phyloP scores from a whole-genome alignment of 2,113 vertebrate genomes.

The Donacobius atricapilla region DNA sequence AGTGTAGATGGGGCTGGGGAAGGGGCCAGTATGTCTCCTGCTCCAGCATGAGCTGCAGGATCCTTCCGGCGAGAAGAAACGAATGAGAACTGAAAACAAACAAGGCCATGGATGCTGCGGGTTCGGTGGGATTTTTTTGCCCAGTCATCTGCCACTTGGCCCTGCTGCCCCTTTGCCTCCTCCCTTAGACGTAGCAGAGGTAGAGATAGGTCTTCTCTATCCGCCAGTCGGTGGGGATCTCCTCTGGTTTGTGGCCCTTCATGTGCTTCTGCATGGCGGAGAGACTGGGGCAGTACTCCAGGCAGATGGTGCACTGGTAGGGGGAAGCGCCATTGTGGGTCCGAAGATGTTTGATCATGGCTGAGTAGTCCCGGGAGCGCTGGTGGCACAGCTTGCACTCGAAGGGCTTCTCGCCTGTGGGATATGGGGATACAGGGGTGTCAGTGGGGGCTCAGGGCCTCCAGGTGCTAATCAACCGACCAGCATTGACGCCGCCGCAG shows the following conservation, averaged over 20 bases:
- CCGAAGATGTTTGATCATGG: slow-evolving; percentile 99
- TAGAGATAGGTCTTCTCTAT: slow-evolving; percentile 99
- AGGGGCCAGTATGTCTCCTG: not conserved
- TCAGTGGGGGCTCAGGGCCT: not conserved
- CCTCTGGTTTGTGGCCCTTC: slow-evolving; percentile 97
- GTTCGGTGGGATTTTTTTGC: slow-evolving; percentile 1
- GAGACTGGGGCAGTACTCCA: slow-evolving; percentile 98
- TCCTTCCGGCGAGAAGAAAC: not conserved
- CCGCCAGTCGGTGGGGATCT: slow-evolving; percentile 97
- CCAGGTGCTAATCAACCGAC: slow-evolving; percentile 51
- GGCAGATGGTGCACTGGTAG: slow-evolving; percentile 99
- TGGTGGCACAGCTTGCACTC: slow-evolving; percentile 99
- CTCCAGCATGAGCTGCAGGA: not conserved
- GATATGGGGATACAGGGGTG: not conserved
- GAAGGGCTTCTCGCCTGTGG: slow-evolving; percentile 95
- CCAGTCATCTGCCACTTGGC: slow-evolving; percentile 27
- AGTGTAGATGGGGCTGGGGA: not conserved
- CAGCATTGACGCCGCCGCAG: fast-evolving
- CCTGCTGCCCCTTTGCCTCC: not conserved
- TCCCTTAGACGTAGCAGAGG: slow-evolving; percentile 89
- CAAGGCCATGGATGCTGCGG: not conserved
- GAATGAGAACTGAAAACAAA: not conserved
- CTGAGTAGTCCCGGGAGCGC: slow-evolving; percentile 98
- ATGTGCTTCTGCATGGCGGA: slow-evolving; percentile 99
- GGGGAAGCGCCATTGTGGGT: slow-evolving; percentile 98